Conservation (phyloP, 2,888 invertebrate species). For the Brachyopa scutellaris region DNA sequence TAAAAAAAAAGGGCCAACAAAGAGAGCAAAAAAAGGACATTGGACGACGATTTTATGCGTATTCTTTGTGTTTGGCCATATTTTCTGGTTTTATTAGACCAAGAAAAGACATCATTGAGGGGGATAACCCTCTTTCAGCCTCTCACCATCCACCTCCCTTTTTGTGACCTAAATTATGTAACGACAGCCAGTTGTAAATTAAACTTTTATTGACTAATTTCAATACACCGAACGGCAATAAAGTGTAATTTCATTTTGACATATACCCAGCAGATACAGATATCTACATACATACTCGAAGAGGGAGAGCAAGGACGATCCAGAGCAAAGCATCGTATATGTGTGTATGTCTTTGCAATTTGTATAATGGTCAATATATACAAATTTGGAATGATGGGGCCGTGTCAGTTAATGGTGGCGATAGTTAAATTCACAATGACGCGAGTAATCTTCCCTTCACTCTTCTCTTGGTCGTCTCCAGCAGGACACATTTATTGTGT, state of each 20-base stretch:
- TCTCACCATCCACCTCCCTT: not conserved
- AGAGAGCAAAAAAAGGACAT: slow-evolving; percentile 27
- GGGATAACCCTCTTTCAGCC: slow-evolving; percentile 15
- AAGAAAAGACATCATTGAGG: slow-evolving; percentile 58
- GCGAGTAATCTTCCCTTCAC: slow-evolving; percentile 12
- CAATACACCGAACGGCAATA: slow-evolving; percentile 70
- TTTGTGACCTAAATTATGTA: slow-evolving; percentile 67
- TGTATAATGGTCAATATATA: slow-evolving; percentile 60
- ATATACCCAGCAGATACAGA: slow-evolving; percentile 23
- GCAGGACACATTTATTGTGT: slow-evolving; percentile 6
- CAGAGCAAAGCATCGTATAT: slow-evolving; percentile 3
- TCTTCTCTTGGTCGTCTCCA: not conserved
- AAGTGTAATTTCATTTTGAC: slow-evolving; percentile 69
- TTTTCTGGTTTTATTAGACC: slow-evolving; percentile 68
- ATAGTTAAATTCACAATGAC: slow-evolving; percentile 59
- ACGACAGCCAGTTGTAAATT: slow-evolving; percentile 70
- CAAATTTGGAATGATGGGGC: slow-evolving; percentile 54
- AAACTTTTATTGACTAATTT: slow-evolving; percentile 72
- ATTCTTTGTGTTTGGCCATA: slow-evolving; percentile 62
- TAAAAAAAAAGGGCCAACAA: not conserved
- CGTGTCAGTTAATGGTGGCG: slow-evolving; percentile 44
- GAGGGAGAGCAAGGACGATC: not conserved
- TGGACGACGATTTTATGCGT: slow-evolving; percentile 52
- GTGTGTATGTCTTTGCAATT: slow-evolving; percentile 35
- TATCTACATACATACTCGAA: too few species aligned